Base-by-base conservation (phyloP, 2,888 invertebrate genomes). In the Mactromeris polynyma region DNA sequence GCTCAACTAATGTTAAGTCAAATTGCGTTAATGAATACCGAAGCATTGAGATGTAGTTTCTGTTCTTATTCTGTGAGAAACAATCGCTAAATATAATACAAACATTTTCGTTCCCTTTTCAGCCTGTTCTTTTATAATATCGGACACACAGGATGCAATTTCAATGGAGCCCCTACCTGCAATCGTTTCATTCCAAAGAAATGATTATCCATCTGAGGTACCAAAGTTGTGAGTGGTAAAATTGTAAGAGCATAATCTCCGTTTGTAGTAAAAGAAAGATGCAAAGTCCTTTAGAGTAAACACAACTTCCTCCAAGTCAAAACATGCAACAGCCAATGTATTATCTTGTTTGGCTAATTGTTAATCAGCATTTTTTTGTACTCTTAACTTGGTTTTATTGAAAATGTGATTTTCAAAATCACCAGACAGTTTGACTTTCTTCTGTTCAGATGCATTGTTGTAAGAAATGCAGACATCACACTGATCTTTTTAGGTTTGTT, bases 331-430 rank as follows among this genome's bases (percentile, higher is more conserved):
- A 36, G 51, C 19, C 33, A 78, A 11, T 26, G 26, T 58, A 6
- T 58, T n/a, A 36, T 58, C 11, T n/a, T n/a, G 14, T 58, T 84
- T 36, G 3, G 87, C 86, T 40, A 17, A 80, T 77, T 79, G 14
- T 77, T 91, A 89, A 33, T 92, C 90, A 19, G 3, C 26, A 38
- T 77, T 54, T 83, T 92, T 92, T 14, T 82, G 64, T 77, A 84
- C 64, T n/a, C 88, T 81, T 0, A 85, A 85, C 26, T 38, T 80
- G 54, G 9, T 46, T 38, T 89, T 87, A 69, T 85, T 85, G 42
- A n/a, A 38, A 9, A 89, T n/a, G 38, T 84, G 80, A 2, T 51
- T 17, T 31, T 38, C 73, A 84, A 83, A 83, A 14, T 86, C 69
- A 4, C 33, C 42, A 51, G 19, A 26, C 51, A 83, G 7, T 54